Evolutionary conservation across 2,888 invertebrate genomes (phyloP), one percentile per base, ranked within the genome.

Genomic region (Pterobdella sp.): DNA sequence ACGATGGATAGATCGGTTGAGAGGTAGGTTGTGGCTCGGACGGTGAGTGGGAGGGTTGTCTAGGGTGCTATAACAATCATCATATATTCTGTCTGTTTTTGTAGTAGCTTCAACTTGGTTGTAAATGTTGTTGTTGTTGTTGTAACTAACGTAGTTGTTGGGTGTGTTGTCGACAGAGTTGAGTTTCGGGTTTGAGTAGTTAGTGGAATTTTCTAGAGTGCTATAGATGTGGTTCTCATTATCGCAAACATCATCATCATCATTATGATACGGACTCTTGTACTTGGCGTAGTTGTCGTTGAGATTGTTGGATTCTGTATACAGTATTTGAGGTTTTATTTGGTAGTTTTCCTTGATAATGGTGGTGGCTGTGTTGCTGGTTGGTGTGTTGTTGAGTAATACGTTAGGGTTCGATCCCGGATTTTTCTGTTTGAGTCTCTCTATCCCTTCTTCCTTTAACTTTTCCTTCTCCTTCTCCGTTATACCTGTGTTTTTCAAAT

Each of bases 221-320:
- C 63, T 71, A 29, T 71, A 71, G 60, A 71, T 71, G 63, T 71
- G 71, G 60, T 63, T 56, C 3, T 56, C 60, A 22, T 56, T 56
- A 26, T 56, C 60, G 18, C n/a, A 56, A n/a, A 4, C 26, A 14
- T 56, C n/a, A n/a, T 56, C n/a, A 3, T n/a, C n/a, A 22, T 18
- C 60, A 56, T 22, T n/a, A 26, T 56, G 4, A 22, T 18, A 4
- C 10, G 7, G 7, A 42, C 7, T 42, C 10, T 42, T 42, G 42
- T 42, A 42, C 18, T 22, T 56, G 60, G 18, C 26, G 60, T 56
- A 26, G 60, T 56, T 56, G 60, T 56, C 26, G 60, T 56, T 56
- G n/a, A 26, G 18, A 26, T 56, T 56, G 60, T 56, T 56, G 7
- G 4, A 18, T 4, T 26, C 60, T 4, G 60, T 56, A 22, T 56